Evolutionary conservation across 2,797 vertebrate genomes (phyloP), one percentile per base, ranked within the genome.

Genomic region (Orientallactaga sibirica): DNA sequence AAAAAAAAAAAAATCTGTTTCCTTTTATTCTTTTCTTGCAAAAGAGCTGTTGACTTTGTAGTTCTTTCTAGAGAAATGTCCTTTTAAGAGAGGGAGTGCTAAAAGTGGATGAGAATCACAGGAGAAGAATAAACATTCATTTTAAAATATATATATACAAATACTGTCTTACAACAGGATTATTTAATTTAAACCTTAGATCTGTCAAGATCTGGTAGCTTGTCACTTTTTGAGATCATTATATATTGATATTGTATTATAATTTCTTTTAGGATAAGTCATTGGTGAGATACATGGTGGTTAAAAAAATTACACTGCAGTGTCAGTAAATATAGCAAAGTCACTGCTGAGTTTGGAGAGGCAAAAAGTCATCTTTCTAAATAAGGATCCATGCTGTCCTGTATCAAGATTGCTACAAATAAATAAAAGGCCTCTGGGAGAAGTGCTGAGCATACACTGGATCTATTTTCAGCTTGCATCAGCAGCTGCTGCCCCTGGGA

Each of bases 381-480:
- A 98, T 97, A 98, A 98, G 98, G 98, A 98, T 98, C 98, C 88
- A 80, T 97, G 97, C 98, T 98, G 97, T 97, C 98, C 98, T 98
- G 97, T 97, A 98, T 97, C 96, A 98, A 98, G 98, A 98, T 97
- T 97, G 98, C 96, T 98, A 97, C 98, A 98, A 98, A 98, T 98
- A 98, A 99, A 99, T 98, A 98, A 98, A 98, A 98, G 98, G 98
- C 98, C 98, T 98, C 98, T 98, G 98, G 98, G 98, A 98, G 99
- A 99, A 99, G 98, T 99, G 99, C 99, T 99, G 99, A 99, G 99
- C 98, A 93, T 97, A 99, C 96, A 97, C 98, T 98, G 98, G 99
- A 98, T 99, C 99, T 99, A 99, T 99, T 99, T 99, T 99, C 99
- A 99, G 99, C 99, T 98, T 98, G 98, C 98, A 99, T 99, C 99